These are phyloP conservation scores for Pogonocherus hispidulus DNA, from an alignment of 2,888 invertebrate genomes.

Conservation along the genomic window DNA sequence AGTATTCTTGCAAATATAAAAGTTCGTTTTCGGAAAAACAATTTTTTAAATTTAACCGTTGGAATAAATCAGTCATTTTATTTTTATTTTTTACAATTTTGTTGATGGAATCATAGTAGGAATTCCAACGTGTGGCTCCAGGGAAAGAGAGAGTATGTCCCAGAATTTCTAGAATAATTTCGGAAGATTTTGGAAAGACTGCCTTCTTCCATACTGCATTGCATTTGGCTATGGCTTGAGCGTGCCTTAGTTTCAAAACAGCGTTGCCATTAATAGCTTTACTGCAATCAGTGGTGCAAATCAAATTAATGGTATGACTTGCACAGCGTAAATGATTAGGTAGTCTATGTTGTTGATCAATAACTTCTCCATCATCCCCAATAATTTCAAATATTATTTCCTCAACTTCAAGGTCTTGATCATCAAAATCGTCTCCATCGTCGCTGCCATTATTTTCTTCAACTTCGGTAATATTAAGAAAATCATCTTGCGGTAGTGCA, in stretches of 20 bases:
- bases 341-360: background rate
- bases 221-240: constrained; percentile 8
- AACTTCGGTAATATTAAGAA: no score
- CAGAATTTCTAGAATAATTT: constrained; percentile 5
- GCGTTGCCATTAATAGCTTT: background rate
- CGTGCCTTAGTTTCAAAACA: background rate
- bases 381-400: no score
- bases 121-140: no score
- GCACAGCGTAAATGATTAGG: background rate
- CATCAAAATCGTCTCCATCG: background rate
- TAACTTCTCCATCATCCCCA: background rate
- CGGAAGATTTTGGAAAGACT: constrained; percentile 8
- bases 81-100: background rate
- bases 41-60: constrained; percentile 7
- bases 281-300: background rate
- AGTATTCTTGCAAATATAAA: constrained; percentile 13
- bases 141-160: constrained; percentile 8
- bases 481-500: background rate
- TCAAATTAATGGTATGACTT: constrained; percentile 22
- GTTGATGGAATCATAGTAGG: background rate
- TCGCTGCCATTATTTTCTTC: background rate
- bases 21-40: background rate
- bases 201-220: constrained; percentile 5
- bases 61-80: background rate
- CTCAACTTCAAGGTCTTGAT: background rate